Conservation (phyloP, 2,888 invertebrate genomes). For the Cistogaster globosa region DNA sequence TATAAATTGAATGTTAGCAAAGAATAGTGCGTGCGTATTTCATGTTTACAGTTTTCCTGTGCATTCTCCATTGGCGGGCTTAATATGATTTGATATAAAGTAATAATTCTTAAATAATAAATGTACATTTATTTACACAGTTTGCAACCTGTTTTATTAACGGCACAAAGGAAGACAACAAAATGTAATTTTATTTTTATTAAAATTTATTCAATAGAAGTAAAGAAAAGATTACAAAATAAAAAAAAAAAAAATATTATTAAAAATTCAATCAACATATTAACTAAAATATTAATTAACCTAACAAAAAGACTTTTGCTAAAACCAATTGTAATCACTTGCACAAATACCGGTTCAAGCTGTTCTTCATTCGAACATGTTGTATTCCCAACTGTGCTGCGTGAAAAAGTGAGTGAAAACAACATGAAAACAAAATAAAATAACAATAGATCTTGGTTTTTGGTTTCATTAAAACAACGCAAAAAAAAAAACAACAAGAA, state of each 20-base stretch:
- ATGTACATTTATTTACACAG: too few relatives aligned
- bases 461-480: slow-evolving; percentile 7
- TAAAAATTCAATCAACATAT: background rate
- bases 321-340: background rate
- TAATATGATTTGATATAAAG: too few relatives aligned
- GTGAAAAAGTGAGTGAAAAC: background rate
- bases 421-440: slow-evolving; percentile 12
- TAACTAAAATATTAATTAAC: slow-evolving; percentile 16
- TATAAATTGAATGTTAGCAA: too few relatives aligned
- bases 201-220: background rate
- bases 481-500: background rate
- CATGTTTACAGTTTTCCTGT: too few relatives aligned
- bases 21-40: too few relatives aligned
- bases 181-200: too few relatives aligned
- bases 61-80: too few relatives aligned
- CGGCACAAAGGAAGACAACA: too few relatives aligned
- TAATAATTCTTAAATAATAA: too few relatives aligned
- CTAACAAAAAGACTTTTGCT: background rate
- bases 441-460: slow-evolving; percentile 7
- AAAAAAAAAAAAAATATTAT: too few relatives aligned
- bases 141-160: too few relatives aligned
- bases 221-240: background rate
- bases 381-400: slow-evolving; percentile 6
- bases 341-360: slow-evolving; percentile 34
- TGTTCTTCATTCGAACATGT: slow-evolving; percentile 1